Evolutionary conservation across 2,113 vertebrate genomes (phyloP), one percentile per base, ranked within the genome.

Genomic region (Chiloscyllium plagiosum): DNA sequence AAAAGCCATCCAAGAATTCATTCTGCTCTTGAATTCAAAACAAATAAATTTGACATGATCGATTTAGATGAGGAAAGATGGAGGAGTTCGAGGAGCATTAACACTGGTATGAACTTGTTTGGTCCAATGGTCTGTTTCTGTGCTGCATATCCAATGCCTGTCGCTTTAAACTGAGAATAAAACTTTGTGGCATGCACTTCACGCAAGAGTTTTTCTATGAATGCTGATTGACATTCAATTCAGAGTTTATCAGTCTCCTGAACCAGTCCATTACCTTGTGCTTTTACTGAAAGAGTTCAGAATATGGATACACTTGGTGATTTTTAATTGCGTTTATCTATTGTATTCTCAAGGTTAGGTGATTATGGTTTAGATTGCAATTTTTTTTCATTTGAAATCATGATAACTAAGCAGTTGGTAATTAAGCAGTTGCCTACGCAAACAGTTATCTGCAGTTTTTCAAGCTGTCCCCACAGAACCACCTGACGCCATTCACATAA

Each of bases 281-380:
- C 68, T 95, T 24, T 95, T 95, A 20, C 69, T 52, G 10, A 72
- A 26, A 47, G 29, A 22, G 92, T 69, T 66, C 47, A 33, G 72
- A 95, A 95, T 47, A 47, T 8, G 86, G 86, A 89, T 90, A 33
- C 52, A n/a, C 13, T 95, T 13, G 24, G 24, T 22, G 33, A 37
- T 50, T 50, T 72, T 95, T 72, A 72, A 52, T 72, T 47, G 94
- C n/a, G 15, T 70, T 29, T 95, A 47, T 72, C 68, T 17, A 29
- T 95, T 72, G 37, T 42, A n/a, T 93, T 93, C 56, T 66, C 61
- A 93, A 37, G 61, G 68, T 94, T 94, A 94, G 66, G 42, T 72
- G 37, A 72, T 72, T 47, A 72, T 29, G 72, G 26, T 95, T 95
- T 24, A 70, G 47, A 95, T 72, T 70, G 26, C 69, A 50, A 72